Evolutionary conservation across 2,113 vertebrate species (phyloP).

Genomic region (Cranoglanis bouderius): DNA sequence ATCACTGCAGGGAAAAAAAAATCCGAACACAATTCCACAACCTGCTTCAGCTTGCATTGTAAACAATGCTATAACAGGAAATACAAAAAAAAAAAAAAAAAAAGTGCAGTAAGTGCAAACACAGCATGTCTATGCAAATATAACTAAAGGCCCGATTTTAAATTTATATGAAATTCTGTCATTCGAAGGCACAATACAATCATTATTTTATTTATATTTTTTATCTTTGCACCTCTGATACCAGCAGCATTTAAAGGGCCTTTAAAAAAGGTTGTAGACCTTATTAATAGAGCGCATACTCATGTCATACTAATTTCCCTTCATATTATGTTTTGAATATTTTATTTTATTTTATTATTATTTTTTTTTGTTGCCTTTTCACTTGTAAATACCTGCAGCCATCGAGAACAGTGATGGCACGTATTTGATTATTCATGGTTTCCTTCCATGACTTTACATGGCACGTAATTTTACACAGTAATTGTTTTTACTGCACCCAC

Average conservation of each 20-base stretch:
- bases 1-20: too few species aligned
- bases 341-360: not conserved
- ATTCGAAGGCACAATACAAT: not conserved
- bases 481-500: not conserved
- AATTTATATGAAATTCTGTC: not conserved
- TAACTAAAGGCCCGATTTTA: not conserved
- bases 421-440: not conserved
- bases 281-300: not conserved
- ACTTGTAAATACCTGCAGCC: not conserved
- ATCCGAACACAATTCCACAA: too few species aligned
- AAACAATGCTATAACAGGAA: too few species aligned
- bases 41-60: too few species aligned
- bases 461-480: not conserved
- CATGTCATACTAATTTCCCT: not conserved
- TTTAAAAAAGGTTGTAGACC: not conserved
- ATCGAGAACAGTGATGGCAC: not conserved
- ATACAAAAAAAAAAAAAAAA: too few species aligned
- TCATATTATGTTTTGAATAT: not conserved
- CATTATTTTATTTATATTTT: not conserved
- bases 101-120: too few species aligned
- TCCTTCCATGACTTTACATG: not conserved
- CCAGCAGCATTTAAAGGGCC: not conserved
- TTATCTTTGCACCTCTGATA: not conserved
- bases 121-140: too few species aligned
- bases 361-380: not conserved